Conservation (phyloP, 1,140 invertebrate genomes). For the Pachypeltis micranthus region DNA sequence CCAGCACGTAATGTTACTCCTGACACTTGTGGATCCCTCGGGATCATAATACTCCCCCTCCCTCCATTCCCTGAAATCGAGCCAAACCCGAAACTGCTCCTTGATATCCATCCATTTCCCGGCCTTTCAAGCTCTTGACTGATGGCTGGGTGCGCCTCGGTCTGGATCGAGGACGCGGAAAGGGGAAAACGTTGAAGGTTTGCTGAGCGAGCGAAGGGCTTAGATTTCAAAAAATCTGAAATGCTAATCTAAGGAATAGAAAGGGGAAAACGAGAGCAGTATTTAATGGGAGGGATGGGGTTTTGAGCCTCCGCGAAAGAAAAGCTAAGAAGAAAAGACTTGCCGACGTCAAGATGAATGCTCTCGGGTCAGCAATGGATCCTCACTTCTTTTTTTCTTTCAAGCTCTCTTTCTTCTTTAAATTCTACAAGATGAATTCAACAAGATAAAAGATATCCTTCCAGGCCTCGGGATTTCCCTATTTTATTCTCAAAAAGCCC, state of each 20-base stretch:
- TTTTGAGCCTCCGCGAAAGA: not conserved
- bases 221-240: slow-evolving; percentile 3
- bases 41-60: not conserved
- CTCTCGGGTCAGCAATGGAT: not conserved
- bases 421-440: not conserved
- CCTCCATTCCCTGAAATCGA: not conserved
- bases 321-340: slow-evolving; percentile 5
- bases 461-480: too few relatives aligned
- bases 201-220: not conserved
- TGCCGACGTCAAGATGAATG: slow-evolving; percentile 4
- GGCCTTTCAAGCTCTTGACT: too few relatives aligned
- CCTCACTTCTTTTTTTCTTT: not conserved
- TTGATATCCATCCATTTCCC: too few relatives aligned
- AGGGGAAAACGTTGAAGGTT: not conserved
- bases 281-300: not conserved
- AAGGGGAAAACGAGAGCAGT: too few relatives aligned
- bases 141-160: not conserved
- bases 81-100: too few relatives aligned
- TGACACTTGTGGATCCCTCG: not conserved
- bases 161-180: not conserved
- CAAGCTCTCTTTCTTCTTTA: not conserved
- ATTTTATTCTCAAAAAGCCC: not conserved
- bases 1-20: not conserved
- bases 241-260: not conserved
- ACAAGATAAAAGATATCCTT: not conserved